Evolutionary conservation across 2,888 invertebrate species (phyloP).

Genomic region (Norana najaformis): DNA sequence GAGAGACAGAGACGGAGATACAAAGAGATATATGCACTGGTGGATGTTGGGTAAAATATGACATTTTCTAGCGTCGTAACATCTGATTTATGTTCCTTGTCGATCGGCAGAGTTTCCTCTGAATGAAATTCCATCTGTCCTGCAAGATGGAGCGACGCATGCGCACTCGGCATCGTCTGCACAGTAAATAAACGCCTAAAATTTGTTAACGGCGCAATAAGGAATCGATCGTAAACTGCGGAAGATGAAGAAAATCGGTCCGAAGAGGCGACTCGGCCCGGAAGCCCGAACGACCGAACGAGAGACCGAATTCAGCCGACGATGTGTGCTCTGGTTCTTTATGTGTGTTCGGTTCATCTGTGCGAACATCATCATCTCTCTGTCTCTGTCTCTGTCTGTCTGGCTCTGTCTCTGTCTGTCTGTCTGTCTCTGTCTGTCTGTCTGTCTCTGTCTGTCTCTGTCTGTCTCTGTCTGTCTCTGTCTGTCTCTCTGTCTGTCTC

Average conservation of each 20-base stretch:
- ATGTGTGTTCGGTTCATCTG: not conserved
- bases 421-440: not conserved
- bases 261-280: not conserved
- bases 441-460: constrained; percentile 1
- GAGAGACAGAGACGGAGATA: not conserved
- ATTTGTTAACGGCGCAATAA: not conserved
- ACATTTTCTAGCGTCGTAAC: not conserved
- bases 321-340: not conserved
- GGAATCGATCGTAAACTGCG: not conserved
- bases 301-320: not conserved
- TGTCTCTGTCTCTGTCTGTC: no score
- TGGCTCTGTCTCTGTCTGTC: not conserved
- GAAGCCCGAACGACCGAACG: not conserved
- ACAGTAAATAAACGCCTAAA: not conserved
- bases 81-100: not conserved
- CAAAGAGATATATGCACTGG: no score
- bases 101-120: not conserved
- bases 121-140: not conserved
- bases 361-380: no score
- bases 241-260: not conserved
- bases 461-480: constrained; percentile 10
- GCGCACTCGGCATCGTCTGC: not conserved
- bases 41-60: no score
- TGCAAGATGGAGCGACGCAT: not conserved
- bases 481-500: constrained; percentile 14